phyloP scores from a whole-genome alignment of 1,140 invertebrate species.

The Dolichoris vasculosae region DNA sequence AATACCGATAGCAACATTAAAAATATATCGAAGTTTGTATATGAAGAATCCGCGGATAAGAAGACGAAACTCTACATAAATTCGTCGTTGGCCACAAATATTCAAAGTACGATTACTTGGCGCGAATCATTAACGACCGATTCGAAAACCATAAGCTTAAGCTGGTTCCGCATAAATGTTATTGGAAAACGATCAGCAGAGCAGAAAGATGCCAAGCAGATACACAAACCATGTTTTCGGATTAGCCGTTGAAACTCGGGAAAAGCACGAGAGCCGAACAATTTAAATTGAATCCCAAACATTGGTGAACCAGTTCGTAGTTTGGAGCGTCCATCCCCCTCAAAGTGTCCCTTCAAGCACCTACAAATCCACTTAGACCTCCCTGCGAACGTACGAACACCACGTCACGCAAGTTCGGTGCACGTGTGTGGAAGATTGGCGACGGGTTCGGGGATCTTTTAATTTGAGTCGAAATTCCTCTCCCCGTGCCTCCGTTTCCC shows the following conservation, averaged over 20 bases:
- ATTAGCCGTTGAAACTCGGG: neutral
- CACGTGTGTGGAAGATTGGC: constrained; percentile 13
- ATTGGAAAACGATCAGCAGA: neutral
- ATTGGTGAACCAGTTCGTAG: neutral
- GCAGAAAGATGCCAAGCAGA: neutral
- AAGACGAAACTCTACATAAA: too few species aligned
- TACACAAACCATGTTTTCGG: neutral
- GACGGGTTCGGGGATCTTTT: constrained; percentile 64
- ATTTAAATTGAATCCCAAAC: constrained; percentile 32
- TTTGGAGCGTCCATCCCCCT: neutral
- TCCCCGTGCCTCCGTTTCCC: constrained; percentile 54
- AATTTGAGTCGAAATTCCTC: constrained; percentile 70
- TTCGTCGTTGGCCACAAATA: too few species aligned
- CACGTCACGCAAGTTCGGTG: neutral
- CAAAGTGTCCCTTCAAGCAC: constrained; percentile 32
- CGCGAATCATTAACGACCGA: too few species aligned
- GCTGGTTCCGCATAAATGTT: neutral
- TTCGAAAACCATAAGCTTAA: neutral
- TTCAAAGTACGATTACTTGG: too few species aligned
- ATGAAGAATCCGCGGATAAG: too few species aligned
- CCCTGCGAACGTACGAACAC: constrained; percentile 37
- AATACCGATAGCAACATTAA: too few species aligned
- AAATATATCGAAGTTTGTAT: too few species aligned
- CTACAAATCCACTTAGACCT: constrained; percentile 52
- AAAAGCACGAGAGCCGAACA: neutral